Base-by-base conservation (phyloP, 2,888 invertebrate species). In the Tipula lateralis region DNA sequence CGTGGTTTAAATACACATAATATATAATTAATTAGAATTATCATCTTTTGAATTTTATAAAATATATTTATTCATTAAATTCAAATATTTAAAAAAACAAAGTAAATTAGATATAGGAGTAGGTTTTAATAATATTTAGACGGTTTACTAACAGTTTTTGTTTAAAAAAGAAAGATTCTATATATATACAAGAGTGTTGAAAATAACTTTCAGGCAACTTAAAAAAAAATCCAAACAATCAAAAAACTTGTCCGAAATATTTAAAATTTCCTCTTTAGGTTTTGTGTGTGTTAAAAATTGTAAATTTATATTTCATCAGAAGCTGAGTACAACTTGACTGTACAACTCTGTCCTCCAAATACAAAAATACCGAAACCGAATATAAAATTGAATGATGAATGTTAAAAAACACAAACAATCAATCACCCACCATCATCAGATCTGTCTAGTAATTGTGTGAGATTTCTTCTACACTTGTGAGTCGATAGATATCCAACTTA, bases 261-360 rank as follows among this genome's bases (percentile, higher is more conserved):
- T 34, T 36, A 34, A 83, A 30, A 16, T 36, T 83, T 83, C 83
- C 34, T 82, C 32, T 82, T 34, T 83, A 82, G 82, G 82, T 82
- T 82, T 66, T 66, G 66, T 66, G 66, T 83, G 83, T 83, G 83
- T 34, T 34, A 83, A 83, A 83, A 83, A 34, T 83, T 82, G 32
- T 34, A 85, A 85, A 84, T 83, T 86, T 85, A 85, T 86, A 86
- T 86, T 86, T 85, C 85, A 85, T 86, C 86, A 86, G 86, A 86
- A 86, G 85, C 85, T 85, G 86, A 82, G 82, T 82, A 82, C 82
- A 82, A 82, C 82, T 82, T 82, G 82, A 29, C 82, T 82, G 82
- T 82, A 82, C 82, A 82, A 82, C 82, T 82, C 32, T 32, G 29
- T 82, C 82, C 82, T 30, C 29, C 29, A 82, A 82, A 16, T 82